These are phyloP conservation scores for Cyanoramphus novaezelandiae DNA, from an alignment of 2,113 vertebrate genomes.

Conservation along the genomic window DNA sequence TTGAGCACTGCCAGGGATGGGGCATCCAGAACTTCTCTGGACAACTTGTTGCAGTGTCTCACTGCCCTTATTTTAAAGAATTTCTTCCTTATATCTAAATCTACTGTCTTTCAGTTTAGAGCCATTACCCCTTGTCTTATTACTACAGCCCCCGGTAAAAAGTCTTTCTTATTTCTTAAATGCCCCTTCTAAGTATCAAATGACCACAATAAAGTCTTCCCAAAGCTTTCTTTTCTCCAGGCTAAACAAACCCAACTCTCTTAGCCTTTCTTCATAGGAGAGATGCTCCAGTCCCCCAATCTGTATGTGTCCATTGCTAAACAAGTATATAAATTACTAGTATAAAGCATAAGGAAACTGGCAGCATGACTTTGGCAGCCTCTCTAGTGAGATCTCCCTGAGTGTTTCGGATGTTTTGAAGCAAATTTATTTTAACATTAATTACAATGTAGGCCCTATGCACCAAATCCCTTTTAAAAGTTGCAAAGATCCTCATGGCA, in stretches of 20 bases:
- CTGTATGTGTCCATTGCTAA: neutral
- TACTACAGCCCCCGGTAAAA: neutral
- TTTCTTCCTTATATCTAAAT: neutral
- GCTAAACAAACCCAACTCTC: neutral
- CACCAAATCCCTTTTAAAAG: constrained; percentile 13
- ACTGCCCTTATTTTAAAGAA: neutral
- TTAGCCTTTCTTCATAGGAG: neutral
- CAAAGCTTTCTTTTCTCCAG: neutral
- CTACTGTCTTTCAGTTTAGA: neutral
- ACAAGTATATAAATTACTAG: neutral
- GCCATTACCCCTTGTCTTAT: neutral
- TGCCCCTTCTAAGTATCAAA: neutral
- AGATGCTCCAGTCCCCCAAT: neutral
- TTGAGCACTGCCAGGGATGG: neutral
- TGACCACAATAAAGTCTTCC: neutral
- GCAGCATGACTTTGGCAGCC: neutral
- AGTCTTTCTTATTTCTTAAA: neutral
- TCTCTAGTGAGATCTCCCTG: neutral
- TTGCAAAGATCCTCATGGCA: neutral
- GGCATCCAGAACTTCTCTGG: neutral
- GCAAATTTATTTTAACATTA: neutral
- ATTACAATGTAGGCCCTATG: neutral
- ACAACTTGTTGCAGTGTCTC: neutral
- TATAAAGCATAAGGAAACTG: neutral
- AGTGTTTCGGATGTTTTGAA: neutral